Base-by-base conservation (phyloP, 2,888 invertebrate genomes). In the Spilosoma lubricipeda region DNA sequence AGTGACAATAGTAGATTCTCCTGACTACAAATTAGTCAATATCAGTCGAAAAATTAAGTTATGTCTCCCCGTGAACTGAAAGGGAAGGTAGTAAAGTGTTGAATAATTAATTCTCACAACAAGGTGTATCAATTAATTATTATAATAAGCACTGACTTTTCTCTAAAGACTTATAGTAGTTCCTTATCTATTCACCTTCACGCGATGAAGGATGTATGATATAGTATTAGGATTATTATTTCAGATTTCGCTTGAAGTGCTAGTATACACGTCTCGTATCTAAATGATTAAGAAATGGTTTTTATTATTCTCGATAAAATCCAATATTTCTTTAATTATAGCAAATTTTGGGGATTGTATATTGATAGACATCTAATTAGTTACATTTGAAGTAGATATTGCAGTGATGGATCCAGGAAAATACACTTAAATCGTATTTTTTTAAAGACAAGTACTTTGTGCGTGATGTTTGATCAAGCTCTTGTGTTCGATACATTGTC, bases 1-100 rank as follows among this genome's bases (percentile, higher is more conserved):
- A 82, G 90, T 9, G 95, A 95, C 67, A 93, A 95, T 70, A 92
- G 94, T 0, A 90, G 94, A 68, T 95, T 95, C 80, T 95, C 95
- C 84, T 95, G 95, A 95, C 93, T 79, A 80, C 27, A 42, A 45
- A 18, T 7, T 52, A 86, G 75, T 76, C 27, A 39, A 77, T 70
- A 76, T 70, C 76, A 73, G 30, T 18, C 15, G 30, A n/a, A 20
- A 70, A 30, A 27, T 15, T 23, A 45, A 63, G 15, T 23, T 52
- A 20, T 27, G 13, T 30, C 42, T 63, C 11, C 23, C 18, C 45
- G n/a, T n/a, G 23, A 59, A 45, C 20, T 20, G 23, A 3, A 36
- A 36, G 69, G 56, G 59, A 4, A 30, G 63, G 30, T 27, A 18
- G 30, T 63, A 63, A 63, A 30, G 18, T 18, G 7, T 63, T 18